These are phyloP conservation scores for Mallotus villosus DNA, from an alignment of 2,797 vertebrate species.

Conservation along the genomic window DNA sequence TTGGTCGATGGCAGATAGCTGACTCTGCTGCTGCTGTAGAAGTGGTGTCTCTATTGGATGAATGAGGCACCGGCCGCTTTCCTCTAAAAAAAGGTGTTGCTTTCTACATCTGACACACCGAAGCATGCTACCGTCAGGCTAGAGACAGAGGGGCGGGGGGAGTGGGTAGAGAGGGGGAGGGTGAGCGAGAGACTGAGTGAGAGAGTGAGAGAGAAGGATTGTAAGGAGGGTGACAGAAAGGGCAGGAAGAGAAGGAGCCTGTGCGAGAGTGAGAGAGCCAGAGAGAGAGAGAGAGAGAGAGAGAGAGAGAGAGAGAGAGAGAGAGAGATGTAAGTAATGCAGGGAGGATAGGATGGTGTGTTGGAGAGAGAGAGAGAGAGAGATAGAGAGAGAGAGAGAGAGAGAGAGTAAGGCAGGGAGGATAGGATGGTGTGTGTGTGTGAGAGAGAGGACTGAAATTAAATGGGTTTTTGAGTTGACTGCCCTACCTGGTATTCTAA, in stretches of 20 bases:
- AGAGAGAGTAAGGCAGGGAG: background rate
- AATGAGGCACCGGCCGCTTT: background rate
- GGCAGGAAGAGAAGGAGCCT: slow-evolving; percentile 4
- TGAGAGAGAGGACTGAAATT: too few species aligned
- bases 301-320: slow-evolving; percentile 3
- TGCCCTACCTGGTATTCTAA: background rate
- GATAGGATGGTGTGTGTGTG: background rate
- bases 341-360: background rate
- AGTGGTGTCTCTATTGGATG: background rate
- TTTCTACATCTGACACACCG: background rate
- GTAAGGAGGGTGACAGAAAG: background rate
- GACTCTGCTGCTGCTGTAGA: background rate
- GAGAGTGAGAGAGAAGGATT: background rate
- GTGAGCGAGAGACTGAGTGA: background rate
- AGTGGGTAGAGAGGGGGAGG: background rate
- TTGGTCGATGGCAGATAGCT: background rate
- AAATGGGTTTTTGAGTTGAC: slow-evolving; percentile 6
- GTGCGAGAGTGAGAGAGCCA: background rate
- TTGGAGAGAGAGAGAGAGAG: background rate
- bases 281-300: slow-evolving; percentile 1
- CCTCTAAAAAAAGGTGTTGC: background rate
- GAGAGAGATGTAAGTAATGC: too few species aligned
- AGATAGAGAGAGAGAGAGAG: too few species aligned
- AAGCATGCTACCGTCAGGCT: background rate
- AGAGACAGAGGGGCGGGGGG: background rate